Percentiles rank a stretch among this genome's conserved stretches.
phyloP scores from a whole-genome alignment of 2,888 invertebrate species.

The Thalpophila matura region DNA sequence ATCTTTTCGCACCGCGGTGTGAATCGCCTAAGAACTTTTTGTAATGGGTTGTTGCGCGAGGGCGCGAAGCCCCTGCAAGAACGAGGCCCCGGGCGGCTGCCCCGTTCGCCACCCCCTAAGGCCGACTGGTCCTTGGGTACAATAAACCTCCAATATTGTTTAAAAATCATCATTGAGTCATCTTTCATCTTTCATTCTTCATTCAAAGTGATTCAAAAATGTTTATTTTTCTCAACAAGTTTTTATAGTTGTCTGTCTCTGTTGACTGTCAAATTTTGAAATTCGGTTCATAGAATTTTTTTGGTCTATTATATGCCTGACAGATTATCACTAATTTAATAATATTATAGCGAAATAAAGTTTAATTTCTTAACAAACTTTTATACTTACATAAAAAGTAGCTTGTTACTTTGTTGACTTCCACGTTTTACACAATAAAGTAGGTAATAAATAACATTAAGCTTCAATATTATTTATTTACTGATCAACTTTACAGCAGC shows the following conservation, averaged over 20 bases:
- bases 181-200: not conserved
- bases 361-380: not conserved
- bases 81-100: no score
- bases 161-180: slow-evolving; percentile 1
- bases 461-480: slow-evolving; percentile 6
- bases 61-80: no score
- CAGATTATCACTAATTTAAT: not conserved
- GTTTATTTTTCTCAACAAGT: not conserved
- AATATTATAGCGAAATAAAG: not conserved
- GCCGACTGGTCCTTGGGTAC: no score
- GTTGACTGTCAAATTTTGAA: not conserved
- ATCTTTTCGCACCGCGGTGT: no score
- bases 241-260: not conserved
- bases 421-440: not conserved
- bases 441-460: slow-evolving; percentile 5
- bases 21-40: no score
- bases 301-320: not conserved
- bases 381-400: not conserved
- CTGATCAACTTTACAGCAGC: slow-evolving; percentile 1
- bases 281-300: not conserved
- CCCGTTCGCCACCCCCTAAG: no score
- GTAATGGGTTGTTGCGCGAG: no score
- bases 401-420: not conserved
- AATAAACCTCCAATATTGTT: not conserved
- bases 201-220: not conserved